Base-by-base conservation (phyloP, 2,113 vertebrate species). In the Hystrix brachyura region DNA sequence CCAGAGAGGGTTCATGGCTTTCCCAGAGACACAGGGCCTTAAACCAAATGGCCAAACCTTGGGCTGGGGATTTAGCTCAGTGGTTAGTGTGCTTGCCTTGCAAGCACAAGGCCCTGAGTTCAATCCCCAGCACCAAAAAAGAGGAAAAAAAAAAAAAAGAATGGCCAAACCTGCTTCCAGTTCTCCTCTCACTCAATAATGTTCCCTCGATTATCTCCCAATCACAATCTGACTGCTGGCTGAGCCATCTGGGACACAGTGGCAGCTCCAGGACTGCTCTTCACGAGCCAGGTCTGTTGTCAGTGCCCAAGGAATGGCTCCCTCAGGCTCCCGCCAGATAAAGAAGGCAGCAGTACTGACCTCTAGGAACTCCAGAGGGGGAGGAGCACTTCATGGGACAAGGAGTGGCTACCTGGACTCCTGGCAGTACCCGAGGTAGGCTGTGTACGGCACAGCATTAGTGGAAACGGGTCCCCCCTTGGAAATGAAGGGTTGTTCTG, bases 401-500 rank as follows among this genome's bases (percentile, higher is more conserved):
- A 80, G 32, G 29, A 93, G 62, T 15, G 48, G 87, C 18, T 71
- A 72, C 32, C 43, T 38, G 38, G 38, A 38, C 38, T 38, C 38
- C 38, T 51, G 29, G 38, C 38, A 27, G 43, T 46, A 78, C 46
- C 74, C 23, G 34, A n/a, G 21, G n/a, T 57, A 38, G 21, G 12
- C 53, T 74, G 25, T 17, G 12, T n/a, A 4, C 51, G 72, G 12
- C 23, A 62, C 2, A 67, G 46, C 64, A 81, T 59, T 51, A 60
- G 43, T 46, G 78, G 94, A 94, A 92, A 90, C 55, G n/a, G 17
- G 7, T 72, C 0, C 10, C 64, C 71, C 46, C n/a, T 62, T 27
- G 29, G 48, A 84, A 97, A 95, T 7, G 55, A 96, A 59, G n/a
- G 11, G 51, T 18, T 79, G 9, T 91, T 81, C 51, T 69, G 19